Evolutionary conservation across 2,888 invertebrate species (phyloP), one percentile per base, ranked within the genome.

Genomic region (Perizoma affinitatum): DNA sequence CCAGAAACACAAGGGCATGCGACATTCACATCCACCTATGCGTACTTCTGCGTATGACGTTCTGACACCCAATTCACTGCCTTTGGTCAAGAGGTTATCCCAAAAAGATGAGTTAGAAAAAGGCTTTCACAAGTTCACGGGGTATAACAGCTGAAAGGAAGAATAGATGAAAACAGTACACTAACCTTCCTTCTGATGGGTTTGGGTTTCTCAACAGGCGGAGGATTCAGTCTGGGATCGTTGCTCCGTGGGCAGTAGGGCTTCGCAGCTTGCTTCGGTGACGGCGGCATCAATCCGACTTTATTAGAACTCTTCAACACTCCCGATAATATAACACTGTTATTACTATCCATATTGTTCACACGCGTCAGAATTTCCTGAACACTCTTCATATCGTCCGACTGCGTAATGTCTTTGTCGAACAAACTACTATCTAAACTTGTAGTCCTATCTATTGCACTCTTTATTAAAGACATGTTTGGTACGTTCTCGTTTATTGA

Each of bases 151-250:
- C 22, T 22, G 22, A 22, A 22, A 22, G 22, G 22, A 22, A 22
- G 22, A 22, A 3, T 2, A 22, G 22, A 2, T n/a, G 38, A 11
- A 11, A 10, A 42, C n/a, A 34, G 34, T 11, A 8, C 36, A 74
- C 84, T 86, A 55, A 86, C 94, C 94, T 86, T 94, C 83, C 84
- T 93, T 75, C 86, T 87, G 75, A 82, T 93, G 73, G 89, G 92
- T 76, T 92, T 92, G 11, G 93, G 92, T 73, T 90, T 92, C 61
- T 92, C 92, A 48, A 73, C 77, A 55, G 89, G 88, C 68, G 92
- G 92, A 44, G 92, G 91, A 69, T 92, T 86, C 57, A 92, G 86
- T 40, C 92, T 76, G 43, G 93, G 93, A 75, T 92, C 92, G 67
- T 82, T 82, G 68, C 66, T 73, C 66, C 83, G 75, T 54, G 79